Percentiles rank a stretch among this genome's conserved stretches.
phyloP scores from a whole-genome alignment of 2,888 invertebrate species.

The Hedya salicella region DNA sequence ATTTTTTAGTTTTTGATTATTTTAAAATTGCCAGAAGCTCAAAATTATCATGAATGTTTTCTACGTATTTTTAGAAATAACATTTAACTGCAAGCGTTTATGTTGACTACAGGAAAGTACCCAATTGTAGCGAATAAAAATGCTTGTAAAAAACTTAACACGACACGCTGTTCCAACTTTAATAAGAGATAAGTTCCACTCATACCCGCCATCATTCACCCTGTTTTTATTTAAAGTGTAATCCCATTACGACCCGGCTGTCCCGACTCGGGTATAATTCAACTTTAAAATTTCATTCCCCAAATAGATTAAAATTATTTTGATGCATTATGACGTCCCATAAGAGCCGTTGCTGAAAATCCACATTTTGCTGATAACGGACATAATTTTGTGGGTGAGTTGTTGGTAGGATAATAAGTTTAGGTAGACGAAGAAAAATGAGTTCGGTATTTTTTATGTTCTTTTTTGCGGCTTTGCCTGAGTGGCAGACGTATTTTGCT shows the following conservation, averaged over 20 bases:
- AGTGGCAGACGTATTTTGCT: too few relatives aligned
- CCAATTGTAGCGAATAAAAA: too few relatives aligned
- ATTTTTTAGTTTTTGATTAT: too few relatives aligned
- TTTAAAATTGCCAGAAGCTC: too few relatives aligned
- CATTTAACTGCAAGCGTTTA: too few relatives aligned
- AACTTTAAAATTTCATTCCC: slow-evolving; percentile 13
- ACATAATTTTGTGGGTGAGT: background rate
- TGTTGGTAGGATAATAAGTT: background rate
- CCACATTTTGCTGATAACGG: background rate
- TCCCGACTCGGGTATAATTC: slow-evolving; percentile 29
- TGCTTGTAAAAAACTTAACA: background rate
- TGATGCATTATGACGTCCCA: slow-evolving; percentile 36
- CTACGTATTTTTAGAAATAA: too few relatives aligned
- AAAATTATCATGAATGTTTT: too few relatives aligned
- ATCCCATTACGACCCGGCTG: slow-evolving; percentile 22
- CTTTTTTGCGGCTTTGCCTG: too few relatives aligned
- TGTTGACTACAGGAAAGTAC: too few relatives aligned
- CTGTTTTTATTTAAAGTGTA: slow-evolving; percentile 29
- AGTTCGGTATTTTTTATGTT: too few relatives aligned
- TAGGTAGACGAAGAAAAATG: too few relatives aligned
- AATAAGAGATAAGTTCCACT: background rate
- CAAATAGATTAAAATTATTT: slow-evolving; percentile 38
- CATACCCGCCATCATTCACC: slow-evolving; percentile 13
- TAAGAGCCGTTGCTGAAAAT: slow-evolving; percentile 18
- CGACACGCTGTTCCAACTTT: background rate